Evolutionary conservation across 2,888 invertebrate genomes (phyloP), one percentile per base, ranked within the genome.

Genomic region (Ennomos quercinarius): DNA sequence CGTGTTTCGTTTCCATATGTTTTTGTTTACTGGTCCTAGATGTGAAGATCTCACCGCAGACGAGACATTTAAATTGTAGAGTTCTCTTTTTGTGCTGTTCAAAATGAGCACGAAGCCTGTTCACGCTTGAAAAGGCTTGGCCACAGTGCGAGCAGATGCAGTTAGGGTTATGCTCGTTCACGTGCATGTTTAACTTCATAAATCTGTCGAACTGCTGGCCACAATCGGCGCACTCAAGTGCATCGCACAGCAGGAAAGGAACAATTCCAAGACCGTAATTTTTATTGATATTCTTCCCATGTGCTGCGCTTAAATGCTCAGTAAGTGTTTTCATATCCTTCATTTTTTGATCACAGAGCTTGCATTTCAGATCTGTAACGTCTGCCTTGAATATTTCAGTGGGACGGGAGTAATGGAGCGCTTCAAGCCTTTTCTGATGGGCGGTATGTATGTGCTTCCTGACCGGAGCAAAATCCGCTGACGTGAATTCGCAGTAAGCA

Each of bases 81-180:
- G 36, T 9, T 36, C 55, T 61, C 39, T 47, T 61, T n/a, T 47
- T 55, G 61, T 91, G 91, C 11, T 59, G 59, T 13, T 59, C 59
- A 38, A 12, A 54, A 39, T 60, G 60, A 3, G 46, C 54, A 1
- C 55, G 40, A 0, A 55, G 47, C 37, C 55, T 50, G 10, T 60
- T 60, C 10, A 46, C 46, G 37, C 47, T 58, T 0, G 64, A 66
- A 38, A 68, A 68, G 8, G 85, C 77, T 73, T 90, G 91, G 1
- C 91, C 91, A 58, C 91, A 92, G 49, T 82, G 78, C 37, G 80
- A 83, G 54, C 91, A 92, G 9, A 92, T 87, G 52, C 86, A 85
- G 49, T 88, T 87, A 0, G 86, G 90, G 63, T 85, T 87, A 39
- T 92, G 91, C 11, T 76, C 72, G 48, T 91, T 91, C 67, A 89